Evolutionary conservation across 1,140 invertebrate species (phyloP), one percentile per base, ranked within the genome.

Genomic region (Ostrea denselamellosa): DNA sequence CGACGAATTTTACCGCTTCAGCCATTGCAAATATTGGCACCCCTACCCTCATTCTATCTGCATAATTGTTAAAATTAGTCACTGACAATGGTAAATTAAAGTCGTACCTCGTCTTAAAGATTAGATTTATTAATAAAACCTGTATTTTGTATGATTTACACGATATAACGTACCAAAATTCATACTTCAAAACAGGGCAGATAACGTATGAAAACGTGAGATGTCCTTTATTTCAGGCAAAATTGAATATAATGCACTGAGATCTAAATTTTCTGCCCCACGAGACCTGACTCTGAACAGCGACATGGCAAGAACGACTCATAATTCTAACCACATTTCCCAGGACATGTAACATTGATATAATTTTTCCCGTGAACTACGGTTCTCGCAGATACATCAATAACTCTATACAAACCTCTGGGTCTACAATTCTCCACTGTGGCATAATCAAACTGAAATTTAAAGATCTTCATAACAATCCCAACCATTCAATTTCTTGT

Each of bases 251-350:
- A 51, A 14, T 54, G 7, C 25, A 19, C 2, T n/a, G 12, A 2
- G 34, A 54, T 52, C 83, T n/a, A 81, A 62, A n/a, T 85, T 86
- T 86, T 68, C 54, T 44, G 22, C 68, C 28, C 85, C 85, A 86
- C 22, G 10, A 10, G 44, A 14, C 17, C 28, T 4, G 22, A 19
- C 9, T 77, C 25, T 52, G 2, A 14, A 86, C 77, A 53, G 68
- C 62, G 17, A 86, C 34, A 22, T 77, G 28, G 34, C 34, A 44
- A 44, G 34, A 2, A 44, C 19, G 53, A 25, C 65, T 86, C 68
- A 86, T 86, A 56, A 86, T 0, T 77, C 85, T 52, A 53, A 25
- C 3, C 9, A 86, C n/a, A 86, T 86, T 77, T 52, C 56, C 85
- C 34, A 82, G 0, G 14, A 82, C 77, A 82, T 8, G 82, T 19